Conservation (phyloP, 1,140 invertebrate species). For the Phymastichus coffea region DNA sequence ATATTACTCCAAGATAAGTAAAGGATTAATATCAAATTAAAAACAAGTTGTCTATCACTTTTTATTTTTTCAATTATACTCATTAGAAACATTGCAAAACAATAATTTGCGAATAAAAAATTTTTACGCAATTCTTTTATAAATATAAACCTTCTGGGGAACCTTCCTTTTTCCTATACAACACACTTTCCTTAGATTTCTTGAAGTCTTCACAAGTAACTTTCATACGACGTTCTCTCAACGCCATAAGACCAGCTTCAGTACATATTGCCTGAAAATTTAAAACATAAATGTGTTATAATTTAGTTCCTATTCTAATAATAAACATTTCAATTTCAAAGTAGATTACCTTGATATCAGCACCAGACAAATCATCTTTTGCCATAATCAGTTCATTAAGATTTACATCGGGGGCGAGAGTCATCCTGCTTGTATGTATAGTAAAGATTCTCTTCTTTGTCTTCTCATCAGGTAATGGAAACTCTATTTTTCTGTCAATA, state of each 20-base stretch:
- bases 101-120: constrained; percentile 20
- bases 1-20: no score
- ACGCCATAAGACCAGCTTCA: constrained; percentile 96
- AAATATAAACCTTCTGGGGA: constrained; percentile 98
- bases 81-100: constrained; percentile 19
- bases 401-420: constrained; percentile 95
- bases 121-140: constrained; percentile 66
- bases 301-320: constrained; percentile 2
- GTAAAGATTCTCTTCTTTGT: constrained; percentile 97
- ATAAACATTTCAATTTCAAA: not conserved
- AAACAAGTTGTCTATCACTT: constrained; percentile 10
- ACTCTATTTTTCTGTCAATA: constrained; percentile 99
- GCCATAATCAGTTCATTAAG: constrained; percentile 98
- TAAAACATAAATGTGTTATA: not conserved
- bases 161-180: constrained; percentile 99
- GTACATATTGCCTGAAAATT: constrained; percentile 95
- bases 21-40: not conserved
- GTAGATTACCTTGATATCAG: constrained; percentile 76
- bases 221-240: constrained; percentile 97
- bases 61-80: constrained; percentile 22
- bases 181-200: constrained; percentile 98
- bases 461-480: constrained; percentile 98
- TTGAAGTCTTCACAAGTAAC: constrained; percentile 99
- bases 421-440: constrained; percentile 98
- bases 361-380: constrained; percentile 99